phyloP scores from a whole-genome alignment of 2,113 vertebrate species.

The Cheirogaleus medius region DNA sequence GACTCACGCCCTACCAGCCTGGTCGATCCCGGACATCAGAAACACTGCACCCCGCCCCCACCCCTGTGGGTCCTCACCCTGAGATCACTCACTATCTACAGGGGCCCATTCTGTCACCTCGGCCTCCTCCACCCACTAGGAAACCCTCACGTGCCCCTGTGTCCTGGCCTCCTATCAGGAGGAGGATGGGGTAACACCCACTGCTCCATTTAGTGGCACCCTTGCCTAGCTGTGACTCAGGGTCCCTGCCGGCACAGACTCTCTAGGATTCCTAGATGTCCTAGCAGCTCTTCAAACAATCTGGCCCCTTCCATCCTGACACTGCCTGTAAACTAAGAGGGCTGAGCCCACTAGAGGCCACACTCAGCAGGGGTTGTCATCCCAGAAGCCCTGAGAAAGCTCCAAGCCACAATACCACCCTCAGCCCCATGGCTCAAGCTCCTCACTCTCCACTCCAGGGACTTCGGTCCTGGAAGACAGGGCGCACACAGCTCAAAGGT shows the following conservation, averaged over 20 bases:
- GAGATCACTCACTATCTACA: constrained; percentile 24
- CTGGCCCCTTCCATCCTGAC: neutral
- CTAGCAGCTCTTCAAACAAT: neutral
- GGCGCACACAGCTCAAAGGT: neutral
- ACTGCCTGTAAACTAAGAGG: neutral
- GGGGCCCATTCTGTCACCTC: constrained; percentile 7
- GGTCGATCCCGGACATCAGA: constrained; percentile 18
- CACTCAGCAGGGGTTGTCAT: neutral
- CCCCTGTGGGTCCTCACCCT: neutral
- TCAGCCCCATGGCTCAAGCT: neutral
- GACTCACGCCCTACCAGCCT: constrained; percentile 65
- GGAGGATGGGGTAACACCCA: no score
- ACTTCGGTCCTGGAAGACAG: neutral
- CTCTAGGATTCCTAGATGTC: neutral
- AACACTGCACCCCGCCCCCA: neutral
- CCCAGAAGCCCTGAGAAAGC: neutral
- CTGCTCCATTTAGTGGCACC: neutral
- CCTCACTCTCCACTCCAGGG: neutral
- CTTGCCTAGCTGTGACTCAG: neutral
- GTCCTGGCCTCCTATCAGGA: neutral
- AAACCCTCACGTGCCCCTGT: neutral
- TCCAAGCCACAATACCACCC: neutral
- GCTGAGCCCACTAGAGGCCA: neutral
- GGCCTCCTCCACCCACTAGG: neutral
- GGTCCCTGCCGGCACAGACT: neutral